Evolutionary conservation across 1,140 invertebrate species (phyloP).

Genomic region (Pteromalus puparum): DNA sequence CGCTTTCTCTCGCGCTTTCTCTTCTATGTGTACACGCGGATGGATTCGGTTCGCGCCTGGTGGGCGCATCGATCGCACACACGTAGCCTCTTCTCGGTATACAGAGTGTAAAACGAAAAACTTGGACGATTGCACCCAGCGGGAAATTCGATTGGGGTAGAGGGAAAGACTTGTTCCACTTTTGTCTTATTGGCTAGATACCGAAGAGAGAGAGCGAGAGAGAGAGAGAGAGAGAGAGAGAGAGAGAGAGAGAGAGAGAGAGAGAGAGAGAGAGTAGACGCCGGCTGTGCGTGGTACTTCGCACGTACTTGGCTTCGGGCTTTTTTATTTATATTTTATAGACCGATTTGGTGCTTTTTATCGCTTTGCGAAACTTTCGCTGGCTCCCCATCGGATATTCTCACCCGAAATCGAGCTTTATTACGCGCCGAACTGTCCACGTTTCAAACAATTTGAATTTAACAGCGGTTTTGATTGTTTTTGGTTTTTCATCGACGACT

Average conservation of each 20-base stretch:
- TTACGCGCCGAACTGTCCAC: background rate
- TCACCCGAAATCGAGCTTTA: constrained; percentile 10
- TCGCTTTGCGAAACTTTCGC: constrained; percentile 22
- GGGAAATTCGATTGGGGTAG: constrained; percentile 26
- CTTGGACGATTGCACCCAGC: constrained; percentile 16
- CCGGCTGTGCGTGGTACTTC: background rate
- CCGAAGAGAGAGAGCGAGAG: background rate
- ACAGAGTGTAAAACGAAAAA: constrained; percentile 32
- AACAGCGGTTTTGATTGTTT: background rate
- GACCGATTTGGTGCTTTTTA: constrained; percentile 29
- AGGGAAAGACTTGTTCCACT: constrained; percentile 1
- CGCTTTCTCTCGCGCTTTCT: background rate
- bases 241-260: too few relatives aligned
- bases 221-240: too few relatives aligned
- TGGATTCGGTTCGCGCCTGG: background rate
- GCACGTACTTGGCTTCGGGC: constrained; percentile 35
- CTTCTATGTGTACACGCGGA: background rate
- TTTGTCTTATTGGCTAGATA: constrained; percentile 38
- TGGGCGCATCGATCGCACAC: background rate
- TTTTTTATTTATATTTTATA: constrained; percentile 46
- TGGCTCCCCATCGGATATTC: background rate
- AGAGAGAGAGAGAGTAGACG: too few relatives aligned
- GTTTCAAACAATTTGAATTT: too few relatives aligned
- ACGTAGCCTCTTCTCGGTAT: background rate
- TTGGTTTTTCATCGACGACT: too few relatives aligned